Conservation (phyloP, 2,888 invertebrate species). For the Agrochola litura region DNA sequence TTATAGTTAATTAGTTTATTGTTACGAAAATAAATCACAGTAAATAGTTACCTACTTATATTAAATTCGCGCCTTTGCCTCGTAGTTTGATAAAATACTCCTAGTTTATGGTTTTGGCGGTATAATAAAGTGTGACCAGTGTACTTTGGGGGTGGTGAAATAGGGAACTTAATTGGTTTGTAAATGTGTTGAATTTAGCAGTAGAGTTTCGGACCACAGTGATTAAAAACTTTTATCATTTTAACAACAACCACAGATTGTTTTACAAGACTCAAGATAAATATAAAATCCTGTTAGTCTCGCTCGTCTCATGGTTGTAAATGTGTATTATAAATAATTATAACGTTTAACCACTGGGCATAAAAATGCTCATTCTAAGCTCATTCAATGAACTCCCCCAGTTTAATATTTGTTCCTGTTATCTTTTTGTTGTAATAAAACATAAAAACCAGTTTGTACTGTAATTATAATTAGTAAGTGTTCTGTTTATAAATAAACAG, state of each 20-base stretch:
- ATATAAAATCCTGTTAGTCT: conserved; percentile 1
- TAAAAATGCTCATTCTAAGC: not conserved
- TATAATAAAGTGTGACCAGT: conserved; percentile 8
- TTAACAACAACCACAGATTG: not conserved
- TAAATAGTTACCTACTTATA: not conserved
- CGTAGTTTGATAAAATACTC: too few relatives aligned
- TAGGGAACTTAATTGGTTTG: not conserved
- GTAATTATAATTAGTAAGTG: conserved; percentile 27
- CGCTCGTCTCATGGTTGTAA: not conserved
- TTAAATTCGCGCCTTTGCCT: not conserved
- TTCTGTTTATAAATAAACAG: conserved; percentile 37
- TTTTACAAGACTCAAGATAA: not conserved
- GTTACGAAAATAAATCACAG: not conserved
- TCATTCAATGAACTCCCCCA: conserved; percentile 1
- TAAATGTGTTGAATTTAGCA: not conserved
- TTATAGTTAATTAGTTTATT: conserved; percentile 7
- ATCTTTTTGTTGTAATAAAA: conserved; percentile 3
- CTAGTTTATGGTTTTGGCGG: conserved; percentile 14
- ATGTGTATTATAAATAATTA: too few relatives aligned
- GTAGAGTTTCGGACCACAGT: not conserved
- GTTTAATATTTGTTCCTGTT: conserved; percentile 11
- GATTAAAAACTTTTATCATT: not conserved
- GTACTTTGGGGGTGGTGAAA: not conserved
- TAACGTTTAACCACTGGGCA: not conserved
- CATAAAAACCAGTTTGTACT: conserved; percentile 15